Evolutionary conservation across 2,797 vertebrate genomes (phyloP), one percentile per base, ranked within the genome.

Genomic region (Acridotheres tristis): DNA sequence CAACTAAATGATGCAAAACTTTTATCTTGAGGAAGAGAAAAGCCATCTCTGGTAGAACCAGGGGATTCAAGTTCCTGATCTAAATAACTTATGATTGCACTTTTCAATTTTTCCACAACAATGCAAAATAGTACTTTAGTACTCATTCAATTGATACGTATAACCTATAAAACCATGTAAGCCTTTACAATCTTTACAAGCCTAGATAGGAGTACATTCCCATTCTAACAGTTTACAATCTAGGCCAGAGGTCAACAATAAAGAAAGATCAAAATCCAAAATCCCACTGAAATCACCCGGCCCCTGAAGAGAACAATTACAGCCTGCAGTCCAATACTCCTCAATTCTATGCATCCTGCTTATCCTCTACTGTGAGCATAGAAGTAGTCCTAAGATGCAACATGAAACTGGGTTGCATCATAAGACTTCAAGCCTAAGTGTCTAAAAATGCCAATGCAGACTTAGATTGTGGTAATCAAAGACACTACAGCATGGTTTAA

Each of bases 151-250:
- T 36, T 66, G 25, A 27, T n/a, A 71, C 25, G 12, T 59, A 16
- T 75, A 67, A 80, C 34, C 45, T 54, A 22, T 67, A 80, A 91
- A 76, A 40, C 26, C 71, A 42, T 6, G 0, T 62, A 88, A 76
- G 20, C 27, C 67, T 93, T 94, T 63, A 81, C 25, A 76, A 57
- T 30, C 67, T 93, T 94, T 63, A 81, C 25, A 76, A 57, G 29
- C 26, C 50, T 32, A 78, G 17, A 6, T 72, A 93, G 57, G 20
- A 79, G 6, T 27, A 67, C 17, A 55, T 30, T 89, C 32, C 26
- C 3, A 7, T 58, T 79, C 42, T 42, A 82, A 71, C 4, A 63
- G 32, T 50, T 78, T 71, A 57, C 42, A 63, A 30, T 50, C 40
- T 20, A 71, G 77, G 32, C 21, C 68, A 78, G 67, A 87, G 8